Evolutionary conservation across 2,888 invertebrate genomes (phyloP).

Genomic region (Bombylius discolor): DNA sequence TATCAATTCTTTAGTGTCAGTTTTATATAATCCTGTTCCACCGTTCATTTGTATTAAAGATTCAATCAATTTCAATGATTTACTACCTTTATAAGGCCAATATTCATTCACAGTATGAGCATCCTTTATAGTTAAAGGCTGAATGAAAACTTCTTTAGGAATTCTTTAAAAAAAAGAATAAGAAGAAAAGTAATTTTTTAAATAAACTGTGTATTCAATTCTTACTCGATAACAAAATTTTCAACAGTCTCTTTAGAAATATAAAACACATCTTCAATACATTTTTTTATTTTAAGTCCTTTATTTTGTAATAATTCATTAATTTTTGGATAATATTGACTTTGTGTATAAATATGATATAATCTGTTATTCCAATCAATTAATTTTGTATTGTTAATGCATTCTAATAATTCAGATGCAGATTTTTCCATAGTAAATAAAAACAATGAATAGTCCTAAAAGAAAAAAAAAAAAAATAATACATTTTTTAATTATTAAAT

Average conservation of each 20-base stretch:
- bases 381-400: conserved; percentile 7
- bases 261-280: too few relatives aligned
- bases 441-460: conserved; percentile 11
- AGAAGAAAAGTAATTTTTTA: too few relatives aligned
- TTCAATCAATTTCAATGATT: conserved; percentile 9
- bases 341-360: conserved; percentile 8
- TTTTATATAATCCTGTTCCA: conserved; percentile 10
- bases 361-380: conserved; percentile 10
- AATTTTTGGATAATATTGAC: conserved; percentile 3
- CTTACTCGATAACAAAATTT: too few relatives aligned
- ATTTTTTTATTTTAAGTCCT: background rate
- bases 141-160: conserved; percentile 2
- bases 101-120: conserved; percentile 9
- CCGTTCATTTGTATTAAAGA: conserved; percentile 9
- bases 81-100: conserved; percentile 12
- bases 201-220: background rate
- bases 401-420: conserved; percentile 10
- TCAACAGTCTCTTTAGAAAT: too few relatives aligned
- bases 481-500: too few relatives aligned
- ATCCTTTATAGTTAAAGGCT: conserved; percentile 1
- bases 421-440: conserved; percentile 8
- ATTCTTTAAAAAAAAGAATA: conserved; percentile 1
- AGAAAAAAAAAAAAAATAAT: too few relatives aligned
- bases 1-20: conserved; percentile 2
- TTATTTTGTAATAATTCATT: conserved; percentile 8